Percentiles rank a stretch among this genome's conserved stretches.
Conservation (phyloP, 2,888 invertebrate genomes). For the Hypomecis punctinalis region DNA sequence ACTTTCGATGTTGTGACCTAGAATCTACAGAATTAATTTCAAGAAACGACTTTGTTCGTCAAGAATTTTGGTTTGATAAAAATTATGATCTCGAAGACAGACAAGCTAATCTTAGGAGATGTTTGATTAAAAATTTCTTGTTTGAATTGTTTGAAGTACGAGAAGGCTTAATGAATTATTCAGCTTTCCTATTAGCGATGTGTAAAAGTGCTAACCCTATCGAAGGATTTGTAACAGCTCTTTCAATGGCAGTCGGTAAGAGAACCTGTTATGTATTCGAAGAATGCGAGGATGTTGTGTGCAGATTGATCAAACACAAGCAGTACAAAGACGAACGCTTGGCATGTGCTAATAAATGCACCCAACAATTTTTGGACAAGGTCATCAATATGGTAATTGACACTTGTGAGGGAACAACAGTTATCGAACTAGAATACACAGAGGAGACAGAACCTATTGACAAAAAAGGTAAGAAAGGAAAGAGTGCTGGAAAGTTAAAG, state of each 20-base stretch:
- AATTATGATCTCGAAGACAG: conserved; percentile 61
- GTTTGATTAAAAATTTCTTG: conserved; percentile 82
- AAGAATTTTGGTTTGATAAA: conserved; percentile 73
- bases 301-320: conserved; percentile 69
- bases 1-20: conserved; percentile 78
- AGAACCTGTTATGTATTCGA: conserved; percentile 75
- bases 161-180: conserved; percentile 83
- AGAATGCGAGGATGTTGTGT: conserved; percentile 79
- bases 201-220: conserved; percentile 84
- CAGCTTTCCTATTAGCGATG: conserved; percentile 86
- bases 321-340: conserved; percentile 68
- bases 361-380: conserved; percentile 63
- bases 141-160: conserved; percentile 83
- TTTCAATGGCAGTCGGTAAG: conserved; percentile 84
- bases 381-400: conserved; percentile 64
- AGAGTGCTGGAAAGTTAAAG: conserved; percentile 50
- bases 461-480: conserved; percentile 65
- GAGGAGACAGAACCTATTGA: conserved; percentile 55
- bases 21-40: conserved; percentile 66
- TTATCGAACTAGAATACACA: conserved; percentile 66
- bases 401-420: conserved; percentile 67
- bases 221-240: conserved; percentile 84
- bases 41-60: conserved; percentile 63
- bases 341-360: conserved; percentile 68
- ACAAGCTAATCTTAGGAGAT: conserved; percentile 58